phyloP scores from a whole-genome alignment of 2,113 vertebrate genomes.

The Chrysemys picta region DNA sequence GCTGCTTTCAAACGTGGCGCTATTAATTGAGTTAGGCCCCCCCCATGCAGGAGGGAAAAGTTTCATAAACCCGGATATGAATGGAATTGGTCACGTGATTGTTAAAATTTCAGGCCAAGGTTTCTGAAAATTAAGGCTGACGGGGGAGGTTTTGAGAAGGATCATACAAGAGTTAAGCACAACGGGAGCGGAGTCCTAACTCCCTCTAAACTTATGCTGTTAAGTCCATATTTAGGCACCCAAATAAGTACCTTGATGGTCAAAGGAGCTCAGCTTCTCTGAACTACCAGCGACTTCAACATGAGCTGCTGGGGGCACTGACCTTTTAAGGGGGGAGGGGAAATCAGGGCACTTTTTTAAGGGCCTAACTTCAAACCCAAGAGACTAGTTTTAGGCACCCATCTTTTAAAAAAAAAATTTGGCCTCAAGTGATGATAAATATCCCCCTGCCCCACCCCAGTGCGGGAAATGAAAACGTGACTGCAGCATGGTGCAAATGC shows the following conservation, averaged over 20 bases:
- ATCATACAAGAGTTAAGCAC: slow-evolving; percentile 5
- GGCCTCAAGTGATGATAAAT: not conserved
- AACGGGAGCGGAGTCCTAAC: not conserved
- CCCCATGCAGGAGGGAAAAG: not conserved
- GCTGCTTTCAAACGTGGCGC: not conserved
- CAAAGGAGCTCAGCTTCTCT: not conserved
- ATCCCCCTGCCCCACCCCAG: not conserved
- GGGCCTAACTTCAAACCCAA: not conserved
- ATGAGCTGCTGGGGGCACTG: not conserved
- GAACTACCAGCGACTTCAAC: not conserved
- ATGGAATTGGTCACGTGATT: not conserved
- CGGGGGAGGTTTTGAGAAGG: not conserved
- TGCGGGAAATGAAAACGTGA: not conserved
- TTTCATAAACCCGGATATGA: not conserved
- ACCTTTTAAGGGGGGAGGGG: not conserved
- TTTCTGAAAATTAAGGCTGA: not conserved
- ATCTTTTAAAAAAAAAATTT: not conserved
- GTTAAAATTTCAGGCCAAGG: not conserved
- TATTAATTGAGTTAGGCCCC: not conserved
- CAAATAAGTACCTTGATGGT: not conserved
- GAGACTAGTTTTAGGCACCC: not conserved
- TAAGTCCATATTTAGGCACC: not conserved
- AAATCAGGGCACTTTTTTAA: not conserved
- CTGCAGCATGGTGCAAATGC: not conserved
- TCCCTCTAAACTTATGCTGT: not conserved